A percentile compares a stretch with the other conserved stretches of the same genome.
These are phyloP conservation scores for Drosophila lacteicornis DNA, from an alignment of 1,140 invertebrate species.

Conservation along the genomic window DNA sequence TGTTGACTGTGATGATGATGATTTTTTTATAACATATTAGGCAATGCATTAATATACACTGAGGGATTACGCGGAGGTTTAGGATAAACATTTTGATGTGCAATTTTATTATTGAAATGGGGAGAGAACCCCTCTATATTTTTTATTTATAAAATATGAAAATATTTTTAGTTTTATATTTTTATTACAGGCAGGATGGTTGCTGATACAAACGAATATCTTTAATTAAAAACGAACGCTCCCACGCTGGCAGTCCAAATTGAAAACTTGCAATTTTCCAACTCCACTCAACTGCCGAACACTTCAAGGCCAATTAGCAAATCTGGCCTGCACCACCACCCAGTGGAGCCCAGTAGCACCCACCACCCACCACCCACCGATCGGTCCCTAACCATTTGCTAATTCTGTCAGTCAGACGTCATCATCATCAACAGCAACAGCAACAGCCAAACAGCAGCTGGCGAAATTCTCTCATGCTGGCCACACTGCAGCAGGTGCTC, in stretches of 20 bases:
- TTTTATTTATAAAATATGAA: neutral
- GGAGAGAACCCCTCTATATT: too few relatives aligned
- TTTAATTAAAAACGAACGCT: slow-evolving; percentile 7
- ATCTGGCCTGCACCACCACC: slow-evolving; percentile 24
- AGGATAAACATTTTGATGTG: neutral
- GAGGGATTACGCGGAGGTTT: slow-evolving; percentile 1
- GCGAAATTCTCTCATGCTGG: slow-evolving; percentile 33
- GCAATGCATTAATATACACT: slow-evolving; percentile 46
- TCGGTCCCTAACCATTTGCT: slow-evolving; percentile 52
- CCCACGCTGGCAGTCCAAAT: neutral
- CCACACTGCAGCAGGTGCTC: slow-evolving; percentile 39
- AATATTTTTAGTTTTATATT: neutral
- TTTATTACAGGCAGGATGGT: too few relatives aligned
- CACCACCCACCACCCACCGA: slow-evolving; percentile 5
- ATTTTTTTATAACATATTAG: slow-evolving; percentile 49
- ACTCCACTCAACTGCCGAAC: slow-evolving; percentile 14
- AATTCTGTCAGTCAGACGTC: slow-evolving; percentile 77
- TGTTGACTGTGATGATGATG: slow-evolving; percentile 36
- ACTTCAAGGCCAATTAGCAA: slow-evolving; percentile 71
- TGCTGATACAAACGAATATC: too few relatives aligned
- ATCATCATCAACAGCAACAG: slow-evolving; percentile 49
- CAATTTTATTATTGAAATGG: too few relatives aligned
- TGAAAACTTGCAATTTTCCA: slow-evolving; percentile 26
- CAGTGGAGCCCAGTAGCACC: neutral
- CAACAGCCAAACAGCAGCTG: slow-evolving; percentile 25